Evolutionary conservation across 2,113 vertebrate species (phyloP).

Genomic region (Fregata magnificens): DNA sequence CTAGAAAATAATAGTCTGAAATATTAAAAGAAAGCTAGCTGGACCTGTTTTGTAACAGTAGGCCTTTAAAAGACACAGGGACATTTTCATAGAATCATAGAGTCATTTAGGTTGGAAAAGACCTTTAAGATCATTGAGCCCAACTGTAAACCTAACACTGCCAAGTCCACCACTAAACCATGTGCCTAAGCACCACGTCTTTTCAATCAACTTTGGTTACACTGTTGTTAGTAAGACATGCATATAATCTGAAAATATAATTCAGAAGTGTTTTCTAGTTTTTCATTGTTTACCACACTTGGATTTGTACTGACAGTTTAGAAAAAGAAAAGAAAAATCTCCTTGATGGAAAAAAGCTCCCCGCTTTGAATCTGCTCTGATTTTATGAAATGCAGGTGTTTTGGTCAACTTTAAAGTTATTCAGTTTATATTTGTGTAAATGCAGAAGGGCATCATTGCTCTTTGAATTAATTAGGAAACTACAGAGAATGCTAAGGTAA

Average conservation of each 20-base stretch:
- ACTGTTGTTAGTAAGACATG: neutral
- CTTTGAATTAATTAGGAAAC: neutral
- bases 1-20: neutral
- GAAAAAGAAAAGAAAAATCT: neutral
- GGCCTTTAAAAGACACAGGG: neutral
- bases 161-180: neutral
- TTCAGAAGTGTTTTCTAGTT: neutral
- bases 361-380: neutral
- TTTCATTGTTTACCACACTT: neutral
- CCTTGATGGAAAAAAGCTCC: neutral
- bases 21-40: neutral
- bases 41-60: neutral
- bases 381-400: neutral
- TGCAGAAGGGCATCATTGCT: neutral
- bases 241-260: neutral
- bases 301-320: neutral
- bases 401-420: neutral
- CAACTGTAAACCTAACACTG: neutral
- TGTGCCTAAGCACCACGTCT: accelerated
- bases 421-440: neutral
- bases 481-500: neutral
- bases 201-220: neutral
- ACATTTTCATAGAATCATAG: neutral
- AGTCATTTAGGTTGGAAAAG: neutral
- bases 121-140: neutral